A percentile compares a stretch with the other conserved stretches of the same genome.
Conservation (phyloP, 2,113 vertebrate species). For the Acanthochromis polyacanthus region DNA sequence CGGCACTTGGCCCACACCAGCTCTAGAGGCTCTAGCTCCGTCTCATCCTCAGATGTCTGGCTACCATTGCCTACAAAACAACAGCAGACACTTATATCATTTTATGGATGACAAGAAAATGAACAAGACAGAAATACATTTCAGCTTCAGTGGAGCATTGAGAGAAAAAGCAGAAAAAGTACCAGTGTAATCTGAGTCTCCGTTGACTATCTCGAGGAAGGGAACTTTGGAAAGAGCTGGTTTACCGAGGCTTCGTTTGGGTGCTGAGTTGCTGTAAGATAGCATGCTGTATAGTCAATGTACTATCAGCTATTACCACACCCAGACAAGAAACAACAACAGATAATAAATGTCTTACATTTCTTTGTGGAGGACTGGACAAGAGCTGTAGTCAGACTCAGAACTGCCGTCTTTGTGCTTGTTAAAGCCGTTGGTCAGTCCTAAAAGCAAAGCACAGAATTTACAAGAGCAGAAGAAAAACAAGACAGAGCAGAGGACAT, state of each 20-base stretch:
- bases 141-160: not conserved
- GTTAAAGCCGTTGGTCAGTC: constrained; percentile 91
- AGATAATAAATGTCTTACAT: constrained; percentile 80
- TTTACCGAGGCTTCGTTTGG: constrained; percentile 94
- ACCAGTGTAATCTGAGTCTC: constrained; percentile 89
- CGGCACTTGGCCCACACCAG: constrained; percentile 99
- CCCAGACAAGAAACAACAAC: not conserved
- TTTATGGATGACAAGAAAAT: not conserved
- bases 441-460: constrained; percentile 76
- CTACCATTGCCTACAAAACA: constrained; percentile 85
- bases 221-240: constrained; percentile 94
- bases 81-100: not conserved
- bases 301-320: not conserved
- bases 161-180: not conserved
- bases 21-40: constrained; percentile 93
- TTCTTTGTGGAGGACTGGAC: constrained; percentile 87
- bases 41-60: constrained; percentile 87
- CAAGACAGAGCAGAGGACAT: not conserved
- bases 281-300: not conserved
- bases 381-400: constrained; percentile 88
- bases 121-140: not conserved
- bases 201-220: constrained; percentile 91
- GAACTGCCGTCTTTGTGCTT: constrained; percentile 87
- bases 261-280: constrained; percentile 85
- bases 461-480: not conserved